Evolutionary conservation across 2,797 vertebrate species (phyloP).

Genomic region (Parambassis ranga): DNA sequence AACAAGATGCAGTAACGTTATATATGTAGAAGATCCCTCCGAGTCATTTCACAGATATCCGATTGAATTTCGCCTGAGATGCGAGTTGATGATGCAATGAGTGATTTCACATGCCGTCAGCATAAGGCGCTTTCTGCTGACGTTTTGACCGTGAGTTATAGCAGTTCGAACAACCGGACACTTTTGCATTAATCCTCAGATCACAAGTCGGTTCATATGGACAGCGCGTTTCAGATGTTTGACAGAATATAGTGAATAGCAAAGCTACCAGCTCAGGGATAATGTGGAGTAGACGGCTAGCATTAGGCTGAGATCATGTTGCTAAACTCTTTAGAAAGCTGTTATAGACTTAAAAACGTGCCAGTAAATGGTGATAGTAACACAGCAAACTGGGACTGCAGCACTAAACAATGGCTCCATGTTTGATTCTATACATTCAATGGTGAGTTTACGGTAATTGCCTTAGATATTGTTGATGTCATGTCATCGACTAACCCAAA

Average conservation of each 20-base stretch:
- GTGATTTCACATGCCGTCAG: slow-evolving; percentile 58
- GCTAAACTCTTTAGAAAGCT: slow-evolving; percentile 24
- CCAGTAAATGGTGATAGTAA: neutral
- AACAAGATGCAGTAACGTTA: slow-evolving; percentile 60
- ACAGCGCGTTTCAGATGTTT: slow-evolving; percentile 66
- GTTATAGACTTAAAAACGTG: neutral
- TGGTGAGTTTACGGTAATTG: no score
- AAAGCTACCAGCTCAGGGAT: slow-evolving; percentile 17
- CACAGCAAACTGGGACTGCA: neutral
- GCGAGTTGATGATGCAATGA: slow-evolving; percentile 62
- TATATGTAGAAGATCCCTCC: slow-evolving; percentile 49
- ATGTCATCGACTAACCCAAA: no score
- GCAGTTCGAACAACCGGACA: slow-evolving; percentile 51
- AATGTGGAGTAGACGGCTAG: slow-evolving; percentile 34
- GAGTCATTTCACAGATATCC: slow-evolving; percentile 57
- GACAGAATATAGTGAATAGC: slow-evolving; percentile 48
- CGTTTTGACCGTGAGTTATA: slow-evolving; percentile 62
- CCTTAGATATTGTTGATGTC: no score
- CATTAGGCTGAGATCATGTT: slow-evolving; percentile 26
- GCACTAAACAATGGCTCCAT: no score
- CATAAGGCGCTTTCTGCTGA: slow-evolving; percentile 53
- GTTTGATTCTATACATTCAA: no score
- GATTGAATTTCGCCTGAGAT: slow-evolving; percentile 67
- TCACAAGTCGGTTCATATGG: slow-evolving; percentile 55
- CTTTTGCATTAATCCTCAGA: slow-evolving; percentile 65